These are phyloP conservation scores for Fregetta grallaria DNA, from an alignment of 2,113 vertebrate species.

Conservation along the genomic window DNA sequence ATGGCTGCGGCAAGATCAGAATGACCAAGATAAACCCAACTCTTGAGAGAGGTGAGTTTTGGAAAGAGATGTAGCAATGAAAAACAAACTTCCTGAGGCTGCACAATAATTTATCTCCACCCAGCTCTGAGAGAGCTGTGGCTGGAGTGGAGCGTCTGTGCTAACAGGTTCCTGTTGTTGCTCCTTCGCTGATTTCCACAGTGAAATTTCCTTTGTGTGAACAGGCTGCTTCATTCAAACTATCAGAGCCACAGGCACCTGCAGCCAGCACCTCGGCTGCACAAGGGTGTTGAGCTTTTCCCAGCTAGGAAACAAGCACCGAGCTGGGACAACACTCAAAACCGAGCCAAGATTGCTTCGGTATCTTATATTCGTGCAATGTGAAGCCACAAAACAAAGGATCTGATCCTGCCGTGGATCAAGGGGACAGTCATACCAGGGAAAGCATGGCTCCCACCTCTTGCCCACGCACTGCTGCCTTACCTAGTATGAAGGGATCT, in stretches of 20 bases:
- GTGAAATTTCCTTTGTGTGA: not conserved
- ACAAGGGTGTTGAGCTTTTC: not conserved
- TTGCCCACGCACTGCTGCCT: accelerated
- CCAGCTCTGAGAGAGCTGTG: not conserved
- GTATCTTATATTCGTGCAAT: accelerated
- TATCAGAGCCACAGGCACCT: not conserved
- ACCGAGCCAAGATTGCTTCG: too few species aligned
- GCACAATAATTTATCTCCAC: not conserved
- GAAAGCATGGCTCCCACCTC: not conserved
- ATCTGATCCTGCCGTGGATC: not conserved
- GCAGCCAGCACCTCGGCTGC: not conserved
- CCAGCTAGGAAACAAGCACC: too few species aligned
- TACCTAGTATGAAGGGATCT: not conserved
- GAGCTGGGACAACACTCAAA: too few species aligned
- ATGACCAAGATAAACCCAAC: too few species aligned
- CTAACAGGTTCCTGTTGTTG: not conserved
- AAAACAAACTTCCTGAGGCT: not conserved
- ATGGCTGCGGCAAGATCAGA: not conserved
- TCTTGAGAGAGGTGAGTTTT: not conserved
- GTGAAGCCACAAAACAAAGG: not conserved
- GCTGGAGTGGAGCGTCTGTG: not conserved
- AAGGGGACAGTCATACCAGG: not conserved
- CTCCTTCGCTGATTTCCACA: not conserved
- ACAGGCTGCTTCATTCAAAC: not conserved
- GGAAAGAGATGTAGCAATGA: not conserved